phyloP scores from a whole-genome alignment of 1,140 invertebrate species.

The Rhagoletis pomonella region DNA sequence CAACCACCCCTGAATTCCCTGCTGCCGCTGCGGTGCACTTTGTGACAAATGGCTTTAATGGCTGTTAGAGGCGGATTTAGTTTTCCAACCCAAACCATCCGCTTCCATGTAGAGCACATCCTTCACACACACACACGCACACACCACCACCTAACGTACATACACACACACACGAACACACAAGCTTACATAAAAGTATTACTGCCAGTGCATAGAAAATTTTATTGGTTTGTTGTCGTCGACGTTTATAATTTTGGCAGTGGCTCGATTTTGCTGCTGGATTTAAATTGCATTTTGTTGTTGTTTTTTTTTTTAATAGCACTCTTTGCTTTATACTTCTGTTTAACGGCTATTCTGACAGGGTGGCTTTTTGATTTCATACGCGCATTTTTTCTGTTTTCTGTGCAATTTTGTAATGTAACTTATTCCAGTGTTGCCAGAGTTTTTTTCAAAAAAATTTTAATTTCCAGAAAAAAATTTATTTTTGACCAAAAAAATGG shows the following conservation, averaged over 20 bases:
- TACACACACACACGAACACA: no score
- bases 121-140: background rate
- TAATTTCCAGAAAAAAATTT: no score
- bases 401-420: background rate
- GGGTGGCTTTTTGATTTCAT: constrained; percentile 5
- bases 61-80: constrained; percentile 37
- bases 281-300: background rate
- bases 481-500: no score
- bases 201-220: background rate
- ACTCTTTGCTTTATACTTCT: background rate
- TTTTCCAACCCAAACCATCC: constrained; percentile 50
- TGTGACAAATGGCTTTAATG: constrained; percentile 49
- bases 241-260: no score
- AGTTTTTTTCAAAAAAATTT: no score
- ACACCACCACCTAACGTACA: no score
- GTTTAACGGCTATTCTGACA: background rate
- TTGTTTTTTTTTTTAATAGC: background rate
- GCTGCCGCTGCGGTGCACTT: background rate
- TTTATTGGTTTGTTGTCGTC: background rate
- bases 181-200: no score
- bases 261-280: background rate
- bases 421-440: no score
- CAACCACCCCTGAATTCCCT: background rate
- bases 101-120: background rate
- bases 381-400: background rate